Conservation (phyloP, 2,797 vertebrate species). For the Pangasius sanitwongsei region DNA sequence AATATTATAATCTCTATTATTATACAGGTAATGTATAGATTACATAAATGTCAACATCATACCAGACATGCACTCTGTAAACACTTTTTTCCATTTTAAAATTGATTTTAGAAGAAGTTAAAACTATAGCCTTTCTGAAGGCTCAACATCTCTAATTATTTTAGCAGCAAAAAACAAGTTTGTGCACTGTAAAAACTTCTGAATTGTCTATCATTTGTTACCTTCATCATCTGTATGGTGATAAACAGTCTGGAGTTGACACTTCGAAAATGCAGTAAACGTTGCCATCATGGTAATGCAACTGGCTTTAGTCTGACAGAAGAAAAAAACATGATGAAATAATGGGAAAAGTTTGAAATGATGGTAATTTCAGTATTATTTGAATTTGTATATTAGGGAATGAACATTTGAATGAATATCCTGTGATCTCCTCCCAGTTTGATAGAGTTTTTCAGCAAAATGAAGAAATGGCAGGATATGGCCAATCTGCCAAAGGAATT, state of each 20-base stretch:
- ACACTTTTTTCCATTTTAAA: not conserved
- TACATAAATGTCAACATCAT: not conserved
- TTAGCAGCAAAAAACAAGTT: not conserved
- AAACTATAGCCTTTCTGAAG: not conserved
- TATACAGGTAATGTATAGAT: not conserved
- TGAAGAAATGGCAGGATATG: constrained; percentile 98
- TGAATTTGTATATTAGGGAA: not conserved
- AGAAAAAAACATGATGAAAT: not conserved
- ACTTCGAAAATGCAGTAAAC: not conserved
- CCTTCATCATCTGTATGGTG: not conserved
- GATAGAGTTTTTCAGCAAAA: constrained; percentile 94
- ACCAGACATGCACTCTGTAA: not conserved
- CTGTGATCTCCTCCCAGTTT: constrained; percentile 71
- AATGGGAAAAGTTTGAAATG: not conserved
- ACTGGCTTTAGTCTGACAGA: not conserved
- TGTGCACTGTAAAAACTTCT: not conserved
- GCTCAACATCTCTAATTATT: not conserved
- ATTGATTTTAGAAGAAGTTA: not conserved
- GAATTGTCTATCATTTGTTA: not conserved
- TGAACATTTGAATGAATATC: not conserved
- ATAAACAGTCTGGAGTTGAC: not conserved
- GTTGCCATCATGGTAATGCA: no score
- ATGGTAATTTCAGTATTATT: not conserved
- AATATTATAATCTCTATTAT: not conserved
- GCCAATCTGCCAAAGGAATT: constrained; percentile 86